These are phyloP conservation scores for Rhipidura dahli DNA, from an alignment of 2,113 vertebrate species.

Conservation along the genomic window DNA sequence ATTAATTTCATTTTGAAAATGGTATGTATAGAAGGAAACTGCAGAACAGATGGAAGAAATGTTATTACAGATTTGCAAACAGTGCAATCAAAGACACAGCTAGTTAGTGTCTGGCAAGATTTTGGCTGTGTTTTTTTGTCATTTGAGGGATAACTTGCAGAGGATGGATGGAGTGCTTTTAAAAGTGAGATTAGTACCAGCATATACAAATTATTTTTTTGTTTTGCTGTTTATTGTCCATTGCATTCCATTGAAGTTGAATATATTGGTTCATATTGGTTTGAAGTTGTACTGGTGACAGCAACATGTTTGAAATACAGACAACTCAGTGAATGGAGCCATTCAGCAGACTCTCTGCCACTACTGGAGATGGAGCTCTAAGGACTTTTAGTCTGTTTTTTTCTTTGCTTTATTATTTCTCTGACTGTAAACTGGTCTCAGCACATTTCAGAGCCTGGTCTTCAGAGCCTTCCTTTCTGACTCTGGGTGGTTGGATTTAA, in stretches of 20 bases:
- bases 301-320: neutral
- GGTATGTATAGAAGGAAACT: neutral
- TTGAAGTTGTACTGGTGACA: neutral
- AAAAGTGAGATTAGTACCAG: neutral
- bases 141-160: neutral
- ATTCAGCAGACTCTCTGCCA: neutral
- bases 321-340: neutral
- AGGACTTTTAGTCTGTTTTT: neutral
- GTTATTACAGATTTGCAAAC: constrained; percentile 51
- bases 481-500: neutral
- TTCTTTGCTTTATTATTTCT: neutral
- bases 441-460: neutral
- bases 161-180: neutral
- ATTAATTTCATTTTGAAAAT: constrained; percentile 46
- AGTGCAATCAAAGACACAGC: neutral
- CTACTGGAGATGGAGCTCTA: neutral
- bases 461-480: neutral
- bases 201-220: neutral
- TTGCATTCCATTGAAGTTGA: neutral
- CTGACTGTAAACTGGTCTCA: neutral
- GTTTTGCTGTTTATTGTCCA: neutral
- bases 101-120: neutral
- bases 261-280: neutral
- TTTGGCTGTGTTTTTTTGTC: neutral
- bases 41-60: constrained; percentile 57